phyloP scores from a whole-genome alignment of 2,113 vertebrate species.

The Rallus limicola region DNA sequence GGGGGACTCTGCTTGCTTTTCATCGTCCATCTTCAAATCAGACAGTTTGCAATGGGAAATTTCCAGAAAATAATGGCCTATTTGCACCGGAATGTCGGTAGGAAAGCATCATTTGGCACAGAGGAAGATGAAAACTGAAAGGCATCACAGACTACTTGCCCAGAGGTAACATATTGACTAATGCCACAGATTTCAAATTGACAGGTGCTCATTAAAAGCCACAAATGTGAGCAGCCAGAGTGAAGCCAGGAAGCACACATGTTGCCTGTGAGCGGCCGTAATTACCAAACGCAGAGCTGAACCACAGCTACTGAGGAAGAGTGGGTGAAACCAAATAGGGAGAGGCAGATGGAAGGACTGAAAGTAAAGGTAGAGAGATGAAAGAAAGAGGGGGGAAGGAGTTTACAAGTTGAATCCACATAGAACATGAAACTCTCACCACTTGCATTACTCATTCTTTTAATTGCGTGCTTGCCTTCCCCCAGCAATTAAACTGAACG shows the following conservation, averaged over 20 bases:
- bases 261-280: background rate
- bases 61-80: constrained; percentile 23
- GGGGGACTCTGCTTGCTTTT: background rate
- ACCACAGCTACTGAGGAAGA: background rate
- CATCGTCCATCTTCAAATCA: background rate
- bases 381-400: background rate
- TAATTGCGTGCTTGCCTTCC: constrained; percentile 32
- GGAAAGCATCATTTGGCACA: background rate
- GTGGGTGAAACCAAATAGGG: background rate
- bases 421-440: background rate
- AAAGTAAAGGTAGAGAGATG: background rate
- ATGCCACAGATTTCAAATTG: constrained; percentile 10
- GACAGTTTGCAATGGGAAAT: background rate
- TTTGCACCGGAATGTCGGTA: background rate
- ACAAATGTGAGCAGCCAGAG: background rate
- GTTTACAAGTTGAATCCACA: background rate
- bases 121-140: constrained; percentile 12
- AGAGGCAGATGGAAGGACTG: background rate
- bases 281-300: background rate
- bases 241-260: background rate
- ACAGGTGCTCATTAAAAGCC: constrained; percentile 8
- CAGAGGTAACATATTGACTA: background rate
- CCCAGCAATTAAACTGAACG: constrained; percentile 26
- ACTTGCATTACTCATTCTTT: background rate
- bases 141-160: background rate